These are phyloP conservation scores for Xiphorhynchus elegans DNA, from an alignment of 2,113 vertebrate genomes.

Conservation along the genomic window DNA sequence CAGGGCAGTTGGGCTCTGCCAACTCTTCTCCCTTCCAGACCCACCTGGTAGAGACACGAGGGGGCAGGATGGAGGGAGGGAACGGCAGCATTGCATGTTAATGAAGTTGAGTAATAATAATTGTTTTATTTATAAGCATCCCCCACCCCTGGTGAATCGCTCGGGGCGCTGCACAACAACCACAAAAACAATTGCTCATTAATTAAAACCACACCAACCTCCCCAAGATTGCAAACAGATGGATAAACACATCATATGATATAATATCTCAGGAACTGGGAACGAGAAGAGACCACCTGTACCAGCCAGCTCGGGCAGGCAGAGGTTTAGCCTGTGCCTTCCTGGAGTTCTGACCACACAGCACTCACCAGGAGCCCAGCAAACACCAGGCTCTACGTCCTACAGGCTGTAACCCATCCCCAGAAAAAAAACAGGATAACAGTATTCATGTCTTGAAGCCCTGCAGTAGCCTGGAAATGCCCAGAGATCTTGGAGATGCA, in stretches of 20 bases:
- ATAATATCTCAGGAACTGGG: slow-evolving; percentile 30
- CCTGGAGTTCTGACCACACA: neutral
- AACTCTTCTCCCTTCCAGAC: neutral
- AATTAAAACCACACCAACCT: slow-evolving; percentile 66
- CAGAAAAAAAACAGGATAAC: neutral
- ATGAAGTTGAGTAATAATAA: slow-evolving; percentile 58
- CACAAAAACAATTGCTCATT: slow-evolving; percentile 69
- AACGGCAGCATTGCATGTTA: neutral
- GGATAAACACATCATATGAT: slow-evolving; percentile 51
- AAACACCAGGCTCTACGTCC: neutral
- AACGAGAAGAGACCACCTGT: slow-evolving; percentile 55
- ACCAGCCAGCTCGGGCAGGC: neutral
- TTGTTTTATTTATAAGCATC: slow-evolving; percentile 61
- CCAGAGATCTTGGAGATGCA: neutral
- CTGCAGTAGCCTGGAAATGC: neutral
- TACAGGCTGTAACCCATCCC: neutral
- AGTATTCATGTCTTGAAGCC: neutral
- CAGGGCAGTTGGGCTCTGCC: neutral
- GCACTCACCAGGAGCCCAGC: neutral
- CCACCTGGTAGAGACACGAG: neutral
- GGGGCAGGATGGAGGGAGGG: neutral
- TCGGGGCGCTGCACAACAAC: slow-evolving; percentile 38
- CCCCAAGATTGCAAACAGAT: slow-evolving; percentile 56
- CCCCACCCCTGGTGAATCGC: slow-evolving; percentile 58
- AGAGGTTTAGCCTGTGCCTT: neutral